Conservation (phyloP, 1,140 invertebrate genomes). For the Drosophila takahashii region DNA sequence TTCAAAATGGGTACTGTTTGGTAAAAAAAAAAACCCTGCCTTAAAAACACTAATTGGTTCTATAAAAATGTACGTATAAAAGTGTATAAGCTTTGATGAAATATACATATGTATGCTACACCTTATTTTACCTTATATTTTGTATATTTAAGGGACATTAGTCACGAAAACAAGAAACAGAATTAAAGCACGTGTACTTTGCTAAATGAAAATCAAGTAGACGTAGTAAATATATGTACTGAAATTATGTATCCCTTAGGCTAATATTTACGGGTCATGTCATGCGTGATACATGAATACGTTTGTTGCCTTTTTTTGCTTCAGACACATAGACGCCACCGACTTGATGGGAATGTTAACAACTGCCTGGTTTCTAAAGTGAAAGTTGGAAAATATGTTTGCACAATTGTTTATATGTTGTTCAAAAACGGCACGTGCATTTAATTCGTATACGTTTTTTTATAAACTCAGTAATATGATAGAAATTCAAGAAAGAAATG, state of each 20-base stretch:
- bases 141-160: neutral
- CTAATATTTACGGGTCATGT: neutral
- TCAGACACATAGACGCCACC: neutral
- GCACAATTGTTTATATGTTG: neutral
- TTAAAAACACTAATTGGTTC: neutral
- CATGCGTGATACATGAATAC: conserved; percentile 2
- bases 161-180: neutral
- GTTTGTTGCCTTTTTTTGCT: neutral
- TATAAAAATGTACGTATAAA: neutral
- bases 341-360: neutral
- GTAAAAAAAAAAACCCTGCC: neutral
- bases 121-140: neutral
- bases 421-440: neutral
- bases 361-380: neutral
- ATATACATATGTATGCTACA: neutral
- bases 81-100: neutral
- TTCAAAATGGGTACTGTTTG: neutral
- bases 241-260: neutral
- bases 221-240: neutral
- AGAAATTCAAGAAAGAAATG: too few relatives aligned
- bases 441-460: neutral
- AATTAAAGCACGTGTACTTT: neutral
- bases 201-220: too few relatives aligned
- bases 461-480: too few relatives aligned
- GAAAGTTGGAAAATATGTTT: neutral